A percentile compares a stretch with the other conserved stretches of the same genome.
phyloP scores from a whole-genome alignment of 2,113 vertebrate genomes.

The Chlorodrepanis virens region DNA sequence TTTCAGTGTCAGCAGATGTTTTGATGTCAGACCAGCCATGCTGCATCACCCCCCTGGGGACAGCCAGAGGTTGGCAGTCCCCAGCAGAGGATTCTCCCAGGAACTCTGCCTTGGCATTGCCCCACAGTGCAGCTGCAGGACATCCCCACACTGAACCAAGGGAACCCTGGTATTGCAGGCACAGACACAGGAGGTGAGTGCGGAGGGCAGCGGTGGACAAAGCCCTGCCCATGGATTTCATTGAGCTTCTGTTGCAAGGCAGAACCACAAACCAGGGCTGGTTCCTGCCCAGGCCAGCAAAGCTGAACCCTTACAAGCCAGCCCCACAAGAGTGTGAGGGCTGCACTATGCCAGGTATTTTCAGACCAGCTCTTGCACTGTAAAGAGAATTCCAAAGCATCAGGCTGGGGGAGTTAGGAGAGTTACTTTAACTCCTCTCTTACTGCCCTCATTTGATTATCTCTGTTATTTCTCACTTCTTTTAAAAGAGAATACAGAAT shows the following conservation, averaged over 20 bases:
- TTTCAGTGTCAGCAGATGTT: background rate
- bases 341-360: background rate
- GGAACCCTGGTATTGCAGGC: rapidly evolving
- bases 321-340: background rate
- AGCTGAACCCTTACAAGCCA: background rate
- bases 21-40: background rate
- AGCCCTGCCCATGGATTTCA: background rate
- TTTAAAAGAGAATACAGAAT: slow-evolving; percentile 9
- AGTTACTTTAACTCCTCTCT: background rate
- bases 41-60: background rate
- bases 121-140: background rate
- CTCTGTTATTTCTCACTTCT: background rate
- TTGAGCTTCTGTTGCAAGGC: background rate
- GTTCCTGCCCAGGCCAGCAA: background rate
- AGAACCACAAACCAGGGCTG: background rate
- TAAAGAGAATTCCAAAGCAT: background rate
- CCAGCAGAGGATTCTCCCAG: background rate
- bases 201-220: background rate
- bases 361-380: background rate
- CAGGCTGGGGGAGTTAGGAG: background rate
- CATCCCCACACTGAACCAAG: rapidly evolving
- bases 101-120: background rate
- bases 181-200: background rate
- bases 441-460: background rate
- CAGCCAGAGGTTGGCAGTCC: background rate